Evolutionary conservation across 1,140 invertebrate species (phyloP).

Genomic region (Drosophila sturtevanti): DNA sequence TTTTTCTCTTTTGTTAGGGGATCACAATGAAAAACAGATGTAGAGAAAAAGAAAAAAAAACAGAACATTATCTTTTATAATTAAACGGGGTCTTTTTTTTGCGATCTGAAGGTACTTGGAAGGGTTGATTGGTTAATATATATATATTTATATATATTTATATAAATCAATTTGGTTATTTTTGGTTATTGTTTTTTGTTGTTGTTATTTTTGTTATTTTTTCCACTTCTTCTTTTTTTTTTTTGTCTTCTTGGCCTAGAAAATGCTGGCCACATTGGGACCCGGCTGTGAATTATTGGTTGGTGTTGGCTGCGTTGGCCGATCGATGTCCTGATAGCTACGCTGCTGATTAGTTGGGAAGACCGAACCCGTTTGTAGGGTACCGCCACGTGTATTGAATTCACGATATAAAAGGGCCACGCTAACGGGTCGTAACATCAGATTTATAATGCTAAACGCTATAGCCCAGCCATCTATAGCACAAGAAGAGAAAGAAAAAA

Average conservation of each 20-base stretch:
- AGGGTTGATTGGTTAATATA: conserved; percentile 29
- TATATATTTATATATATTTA: background rate
- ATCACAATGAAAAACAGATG: conserved; percentile 1
- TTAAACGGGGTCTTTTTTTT: background rate
- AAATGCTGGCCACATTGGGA: conserved; percentile 80
- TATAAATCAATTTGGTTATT: conserved; percentile 1
- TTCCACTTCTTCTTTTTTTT: background rate
- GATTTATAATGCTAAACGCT: conserved; percentile 75
- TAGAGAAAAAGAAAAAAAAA: background rate
- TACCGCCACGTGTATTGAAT: conserved; percentile 75
- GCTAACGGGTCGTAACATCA: conserved; percentile 72
- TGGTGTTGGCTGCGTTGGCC: conserved; percentile 75
- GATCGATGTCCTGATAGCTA: conserved; percentile 81
- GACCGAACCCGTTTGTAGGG: conserved; percentile 65
- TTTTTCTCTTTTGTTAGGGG: conserved; percentile 1
- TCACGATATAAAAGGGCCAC: conserved; percentile 75
- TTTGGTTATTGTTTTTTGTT: background rate
- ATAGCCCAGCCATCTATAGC: conserved; percentile 78
- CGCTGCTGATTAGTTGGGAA: conserved; percentile 78
- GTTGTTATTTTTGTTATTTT: too few species aligned
- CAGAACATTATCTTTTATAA: background rate
- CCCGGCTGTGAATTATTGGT: conserved; percentile 68
- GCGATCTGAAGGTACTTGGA: conserved; percentile 56
- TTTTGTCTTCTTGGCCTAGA: conserved; percentile 43
- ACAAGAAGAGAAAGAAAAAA: too few species aligned